Percentiles rank a stretch among this genome's conserved stretches.
These are phyloP conservation scores for Phaethornis superciliosus DNA, from an alignment of 2,113 vertebrate species.

Conservation along the genomic window DNA sequence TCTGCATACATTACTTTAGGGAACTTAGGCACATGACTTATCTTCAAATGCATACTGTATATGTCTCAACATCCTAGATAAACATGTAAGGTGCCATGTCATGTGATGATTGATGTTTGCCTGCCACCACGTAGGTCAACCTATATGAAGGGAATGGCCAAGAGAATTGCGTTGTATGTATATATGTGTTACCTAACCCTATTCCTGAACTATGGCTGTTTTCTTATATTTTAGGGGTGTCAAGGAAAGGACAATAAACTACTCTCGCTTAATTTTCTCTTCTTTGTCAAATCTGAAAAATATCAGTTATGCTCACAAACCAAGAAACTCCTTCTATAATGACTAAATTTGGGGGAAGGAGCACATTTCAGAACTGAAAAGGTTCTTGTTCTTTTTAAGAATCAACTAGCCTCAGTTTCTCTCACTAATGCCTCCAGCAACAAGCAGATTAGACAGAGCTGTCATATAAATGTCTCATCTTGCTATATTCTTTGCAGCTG, in stretches of 20 bases:
- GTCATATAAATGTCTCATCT: background rate
- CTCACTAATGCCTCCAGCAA: background rate
- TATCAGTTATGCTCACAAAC: background rate
- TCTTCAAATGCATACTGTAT: background rate
- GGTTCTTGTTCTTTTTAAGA: background rate
- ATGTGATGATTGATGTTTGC: background rate
- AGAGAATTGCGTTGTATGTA: background rate
- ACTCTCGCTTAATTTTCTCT: background rate
- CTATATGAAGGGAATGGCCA: background rate
- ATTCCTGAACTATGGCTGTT: background rate
- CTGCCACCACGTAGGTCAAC: background rate
- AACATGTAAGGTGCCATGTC: background rate
- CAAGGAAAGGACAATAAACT: background rate
- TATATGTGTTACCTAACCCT: background rate
- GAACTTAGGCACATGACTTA: background rate
- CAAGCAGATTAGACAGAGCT: background rate
- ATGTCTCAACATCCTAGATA: background rate
- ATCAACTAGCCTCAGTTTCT: constrained; percentile 7
- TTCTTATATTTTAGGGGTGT: background rate
- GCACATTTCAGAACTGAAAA: background rate
- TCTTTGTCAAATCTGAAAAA: background rate
- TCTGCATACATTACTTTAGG: rapidly evolving
- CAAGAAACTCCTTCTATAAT: background rate
- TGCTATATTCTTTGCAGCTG: constrained; percentile 6
- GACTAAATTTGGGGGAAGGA: background rate